These are phyloP conservation scores for Rhabditoides inermis DNA, from an alignment of 2,888 invertebrate genomes.

Conservation along the genomic window DNA sequence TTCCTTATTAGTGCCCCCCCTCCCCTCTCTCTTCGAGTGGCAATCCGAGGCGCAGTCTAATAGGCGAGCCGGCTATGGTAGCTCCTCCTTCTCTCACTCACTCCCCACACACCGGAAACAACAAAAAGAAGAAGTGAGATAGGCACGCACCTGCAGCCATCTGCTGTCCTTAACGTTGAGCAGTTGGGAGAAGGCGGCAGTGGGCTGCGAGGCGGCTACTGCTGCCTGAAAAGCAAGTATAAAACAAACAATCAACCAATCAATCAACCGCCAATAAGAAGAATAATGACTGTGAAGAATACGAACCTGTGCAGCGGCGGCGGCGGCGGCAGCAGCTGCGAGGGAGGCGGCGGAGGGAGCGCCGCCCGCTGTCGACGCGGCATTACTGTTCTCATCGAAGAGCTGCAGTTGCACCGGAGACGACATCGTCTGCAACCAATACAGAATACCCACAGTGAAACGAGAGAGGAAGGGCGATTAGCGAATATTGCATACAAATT, in stretches of 20 bases:
- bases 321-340: conserved; percentile 14
- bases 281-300: no score
- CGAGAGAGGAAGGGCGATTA: background rate
- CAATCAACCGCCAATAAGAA: no score
- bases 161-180: conserved; percentile 97
- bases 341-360: conserved; percentile 31
- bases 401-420: no score
- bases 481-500: background rate
- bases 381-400: conserved; percentile 49
- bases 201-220: conserved; percentile 16
- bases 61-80: no score
- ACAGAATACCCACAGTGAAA: background rate
- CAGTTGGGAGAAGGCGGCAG: conserved; percentile 63
- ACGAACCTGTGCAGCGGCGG: no score
- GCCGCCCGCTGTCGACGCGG: conserved; percentile 28
- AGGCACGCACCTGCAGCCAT: conserved; percentile 72
- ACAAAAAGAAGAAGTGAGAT: no score
- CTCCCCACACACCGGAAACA: no score
- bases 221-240: conserved; percentile 2
- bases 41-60: background rate
- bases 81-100: no score
- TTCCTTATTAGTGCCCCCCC: background rate
- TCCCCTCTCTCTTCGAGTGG: background rate
- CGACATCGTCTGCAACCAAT: no score
- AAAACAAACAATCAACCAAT: background rate